Base-by-base conservation (phyloP, 2,113 vertebrate species). In the Oncorhynchus keta region DNA sequence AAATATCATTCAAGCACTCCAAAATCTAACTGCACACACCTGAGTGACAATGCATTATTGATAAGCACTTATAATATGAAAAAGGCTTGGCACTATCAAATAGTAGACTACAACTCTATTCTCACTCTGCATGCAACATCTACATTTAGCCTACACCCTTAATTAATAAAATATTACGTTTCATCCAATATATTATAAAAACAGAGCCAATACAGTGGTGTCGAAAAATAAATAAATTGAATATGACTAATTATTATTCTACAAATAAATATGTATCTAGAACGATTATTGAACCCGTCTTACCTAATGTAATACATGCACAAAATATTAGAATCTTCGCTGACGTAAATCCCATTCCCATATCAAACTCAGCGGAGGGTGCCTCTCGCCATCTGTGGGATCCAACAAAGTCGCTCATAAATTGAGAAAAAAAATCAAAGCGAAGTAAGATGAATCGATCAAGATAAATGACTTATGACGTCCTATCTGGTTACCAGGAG, bases 331-430 rank as follows among this genome's bases (percentile, higher is more conserved):
- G 82, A 78, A 85, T 89, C 82, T 89, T 89, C 77, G 83, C 89
- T 85, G 90, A 89, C 86, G 81, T 91, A 84, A 88, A 87, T 88
- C 87, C 91, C 90, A 91, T 92, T 92, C 91, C 91, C 89, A 89
- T 89, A 64, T 92, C 88, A 84, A 84, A 79, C 77, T 81, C 39
- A 75, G 80, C 79, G 68, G 77, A 81, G 78, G 83, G 84, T 83
- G 80, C 70, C 57, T 66, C 48, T 59, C 66, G 73, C 82, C 76
- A 80, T 80, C 69, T 49, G 71, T 68, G 80, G 84, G 81, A 85
- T 81, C 83, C 69, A 76, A 82, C 70, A 51, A 83, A 85, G 80
- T 81, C 82, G 13, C 73, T 59, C 75, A 24, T 62, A 59, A 59
- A 81, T 76, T 59, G 18, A 61, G 4, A 71, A 64, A 5, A 5